Conservation (phyloP, 2,888 invertebrate genomes). For the Chymomyza fuscimana region DNA sequence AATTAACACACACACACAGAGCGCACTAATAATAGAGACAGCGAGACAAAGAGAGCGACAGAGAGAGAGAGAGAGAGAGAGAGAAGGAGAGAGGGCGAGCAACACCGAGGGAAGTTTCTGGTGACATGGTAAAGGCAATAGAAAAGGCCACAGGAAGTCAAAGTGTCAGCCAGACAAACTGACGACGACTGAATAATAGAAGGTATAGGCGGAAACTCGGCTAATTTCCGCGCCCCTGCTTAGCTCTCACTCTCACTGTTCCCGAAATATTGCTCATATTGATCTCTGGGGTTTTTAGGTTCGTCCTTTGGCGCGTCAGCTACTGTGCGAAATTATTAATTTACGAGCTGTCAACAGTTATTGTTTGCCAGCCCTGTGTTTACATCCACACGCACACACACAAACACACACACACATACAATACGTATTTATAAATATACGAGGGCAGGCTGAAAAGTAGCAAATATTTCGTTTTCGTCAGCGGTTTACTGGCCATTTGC, state of each 20-base stretch:
- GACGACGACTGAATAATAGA: conserved; percentile 17
- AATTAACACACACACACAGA: conserved; percentile 41
- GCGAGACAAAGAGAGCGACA: neutral
- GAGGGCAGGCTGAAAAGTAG: no score
- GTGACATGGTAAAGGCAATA: conserved; percentile 16
- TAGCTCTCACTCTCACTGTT: conserved; percentile 9
- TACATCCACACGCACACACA: conserved; percentile 51
- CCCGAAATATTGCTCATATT: neutral
- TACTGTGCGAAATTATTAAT: conserved; percentile 68
- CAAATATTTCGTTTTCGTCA: no score
- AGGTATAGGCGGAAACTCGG: conserved; percentile 62
- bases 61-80: neutral
- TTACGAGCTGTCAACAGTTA: conserved; percentile 75
- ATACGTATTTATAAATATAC: neutral
- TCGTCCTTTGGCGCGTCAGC: neutral
- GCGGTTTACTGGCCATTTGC: no score
- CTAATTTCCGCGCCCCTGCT: conserved; percentile 53
- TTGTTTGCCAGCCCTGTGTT: conserved; percentile 63
- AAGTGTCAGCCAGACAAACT: conserved; percentile 55
- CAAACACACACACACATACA: conserved; percentile 10
- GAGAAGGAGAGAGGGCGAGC: neutral
- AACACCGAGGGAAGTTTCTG: neutral
- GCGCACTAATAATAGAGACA: conserved; percentile 19
- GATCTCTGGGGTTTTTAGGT: conserved; percentile 4
- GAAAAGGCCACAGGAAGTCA: conserved; percentile 70